phyloP scores from a whole-genome alignment of 2,113 vertebrate genomes.

The Eira barbara region DNA sequence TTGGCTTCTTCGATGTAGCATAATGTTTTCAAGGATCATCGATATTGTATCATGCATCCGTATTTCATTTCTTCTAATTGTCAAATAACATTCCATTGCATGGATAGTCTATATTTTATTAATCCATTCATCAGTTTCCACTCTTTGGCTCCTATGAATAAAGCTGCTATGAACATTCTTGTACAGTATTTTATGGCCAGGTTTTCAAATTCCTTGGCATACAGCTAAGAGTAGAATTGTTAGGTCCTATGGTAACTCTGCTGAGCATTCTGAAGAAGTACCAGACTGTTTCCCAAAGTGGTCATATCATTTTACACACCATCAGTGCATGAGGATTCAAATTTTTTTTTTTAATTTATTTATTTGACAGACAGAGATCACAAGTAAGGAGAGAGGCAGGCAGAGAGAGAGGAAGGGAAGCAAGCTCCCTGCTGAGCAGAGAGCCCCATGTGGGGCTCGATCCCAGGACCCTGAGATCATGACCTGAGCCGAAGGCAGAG shows the following conservation, averaged over 20 bases:
- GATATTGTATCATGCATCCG: background rate
- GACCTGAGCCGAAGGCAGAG: no score
- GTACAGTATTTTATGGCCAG: background rate
- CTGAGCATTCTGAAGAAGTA: slow-evolving; percentile 13
- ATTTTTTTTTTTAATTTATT: background rate
- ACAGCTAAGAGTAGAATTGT: background rate
- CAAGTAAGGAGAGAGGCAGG: no score
- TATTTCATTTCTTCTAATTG: slow-evolving; percentile 25
- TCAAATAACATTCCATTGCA: background rate
- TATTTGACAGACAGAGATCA: background rate
- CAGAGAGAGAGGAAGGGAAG: no score
- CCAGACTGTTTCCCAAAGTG: background rate
- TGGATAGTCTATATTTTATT: background rate
- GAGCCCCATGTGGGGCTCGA: no score
- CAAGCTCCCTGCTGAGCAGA: no score
- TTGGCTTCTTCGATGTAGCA: background rate
- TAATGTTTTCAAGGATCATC: background rate
- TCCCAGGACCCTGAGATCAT: no score
- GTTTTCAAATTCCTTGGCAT: background rate
- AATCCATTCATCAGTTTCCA: background rate
- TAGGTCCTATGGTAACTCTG: background rate
- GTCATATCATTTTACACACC: background rate
- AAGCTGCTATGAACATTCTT: background rate
- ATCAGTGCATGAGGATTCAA: background rate
- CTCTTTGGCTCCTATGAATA: background rate